Conservation (phyloP, 2,797 vertebrate species). For the Peromyscus attwateri region DNA sequence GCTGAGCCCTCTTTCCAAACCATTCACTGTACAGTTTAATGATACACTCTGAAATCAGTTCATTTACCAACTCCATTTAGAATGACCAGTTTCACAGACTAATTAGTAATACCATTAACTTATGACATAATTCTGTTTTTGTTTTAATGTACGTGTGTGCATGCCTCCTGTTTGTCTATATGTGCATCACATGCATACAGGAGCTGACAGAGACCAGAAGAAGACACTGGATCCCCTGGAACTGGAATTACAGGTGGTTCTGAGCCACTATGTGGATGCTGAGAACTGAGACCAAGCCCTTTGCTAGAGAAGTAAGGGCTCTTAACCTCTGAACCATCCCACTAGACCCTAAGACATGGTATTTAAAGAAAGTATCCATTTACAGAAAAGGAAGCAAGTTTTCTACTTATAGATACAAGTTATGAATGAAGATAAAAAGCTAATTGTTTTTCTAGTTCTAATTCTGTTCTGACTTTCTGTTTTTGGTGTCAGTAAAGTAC, state of each 20-base stretch:
- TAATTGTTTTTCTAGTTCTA: background rate
- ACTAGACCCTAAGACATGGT: background rate
- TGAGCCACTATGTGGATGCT: background rate
- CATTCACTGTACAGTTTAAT: background rate
- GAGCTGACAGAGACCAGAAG: background rate
- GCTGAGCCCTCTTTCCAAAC: background rate
- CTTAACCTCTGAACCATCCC: background rate
- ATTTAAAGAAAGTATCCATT: background rate
- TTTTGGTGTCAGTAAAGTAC: background rate
- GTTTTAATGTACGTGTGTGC: background rate
- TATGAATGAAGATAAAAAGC: background rate
- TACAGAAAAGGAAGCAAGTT: background rate
- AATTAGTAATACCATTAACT: slow-evolving; percentile 53
- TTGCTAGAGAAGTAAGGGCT: background rate
- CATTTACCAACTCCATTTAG: slow-evolving; percentile 40
- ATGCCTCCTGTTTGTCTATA: background rate
- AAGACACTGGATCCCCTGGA: background rate
- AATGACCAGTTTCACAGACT: slow-evolving; percentile 6
- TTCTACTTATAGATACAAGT: background rate
- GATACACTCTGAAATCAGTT: background rate
- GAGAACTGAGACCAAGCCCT: background rate
- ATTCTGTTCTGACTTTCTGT: background rate
- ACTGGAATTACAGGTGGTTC: background rate
- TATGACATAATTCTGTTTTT: background rate
- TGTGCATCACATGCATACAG: background rate